Percentiles rank a stretch among this genome's conserved stretches.
Evolutionary conservation across 2,888 invertebrate species (phyloP).

Genomic region (Dicranocentrus wangi): DNA sequence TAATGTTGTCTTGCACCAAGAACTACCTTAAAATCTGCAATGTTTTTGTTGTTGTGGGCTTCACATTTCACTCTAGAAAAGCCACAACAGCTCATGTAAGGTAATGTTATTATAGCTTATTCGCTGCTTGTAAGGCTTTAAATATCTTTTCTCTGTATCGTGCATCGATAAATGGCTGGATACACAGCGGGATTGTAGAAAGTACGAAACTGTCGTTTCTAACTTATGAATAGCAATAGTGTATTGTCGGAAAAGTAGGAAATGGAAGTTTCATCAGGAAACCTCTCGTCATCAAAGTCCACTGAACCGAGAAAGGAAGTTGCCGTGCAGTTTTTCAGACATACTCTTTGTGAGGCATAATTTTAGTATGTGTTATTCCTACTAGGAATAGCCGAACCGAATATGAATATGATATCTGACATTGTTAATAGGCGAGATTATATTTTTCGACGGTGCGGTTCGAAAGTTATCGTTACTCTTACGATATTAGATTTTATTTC

Average conservation of each 20-base stretch:
- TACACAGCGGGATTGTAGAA: neutral
- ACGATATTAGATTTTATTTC: neutral
- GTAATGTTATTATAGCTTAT: slow-evolving; percentile 49
- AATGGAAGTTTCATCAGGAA: no score
- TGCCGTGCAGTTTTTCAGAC: neutral
- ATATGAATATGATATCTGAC: neutral
- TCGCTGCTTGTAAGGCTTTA: slow-evolving; percentile 7
- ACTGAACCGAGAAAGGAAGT: slow-evolving; percentile 57
- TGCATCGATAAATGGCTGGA: slow-evolving; percentile 42
- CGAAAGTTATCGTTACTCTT: neutral
- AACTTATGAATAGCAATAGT: slow-evolving; percentile 30
- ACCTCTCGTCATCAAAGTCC: slow-evolving; percentile 56
- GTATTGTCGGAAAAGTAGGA: no score
- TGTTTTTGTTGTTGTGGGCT: no score
- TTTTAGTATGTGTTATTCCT: no score
- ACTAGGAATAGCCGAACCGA: neutral
- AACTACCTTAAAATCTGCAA: no score
- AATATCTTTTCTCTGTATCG: no score
- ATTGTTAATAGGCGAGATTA: no score
- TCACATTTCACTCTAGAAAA: no score
- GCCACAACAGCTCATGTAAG: no score
- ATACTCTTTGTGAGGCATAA: neutral
- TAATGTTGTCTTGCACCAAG: no score
- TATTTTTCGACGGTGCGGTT: neutral
- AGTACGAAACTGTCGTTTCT: slow-evolving; percentile 54